Evolutionary conservation across 2,888 invertebrate genomes (phyloP), one percentile per base, ranked within the genome.

Genomic region (Scrobipalpa costella): DNA sequence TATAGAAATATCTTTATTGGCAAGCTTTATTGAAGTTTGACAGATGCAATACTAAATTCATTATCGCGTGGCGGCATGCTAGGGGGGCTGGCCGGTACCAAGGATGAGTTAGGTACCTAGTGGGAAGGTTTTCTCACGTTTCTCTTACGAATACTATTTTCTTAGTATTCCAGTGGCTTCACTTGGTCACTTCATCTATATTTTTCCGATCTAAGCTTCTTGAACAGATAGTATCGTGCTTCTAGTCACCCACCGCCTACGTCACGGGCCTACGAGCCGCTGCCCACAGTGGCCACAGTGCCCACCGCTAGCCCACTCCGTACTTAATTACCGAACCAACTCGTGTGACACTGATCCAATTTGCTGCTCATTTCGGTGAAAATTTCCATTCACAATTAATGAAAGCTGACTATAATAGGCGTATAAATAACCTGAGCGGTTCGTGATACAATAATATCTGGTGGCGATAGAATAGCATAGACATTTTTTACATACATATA

Each of bases 251-350:
- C 44, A 44, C 44, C 44, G 44, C 44, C 44, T 44, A 44, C 44
- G 44, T 44, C 44, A 44, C 44, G 44, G 44, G 44, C 44, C 44
- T 5, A 44, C 44, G 44, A 44, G 44, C 44, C 44, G 44, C 44
- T 3, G 44, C 44, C 57, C 61, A 67, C 57, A 60, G 64, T 64
- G 63, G 57, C 47, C 11, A 2, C 71, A 34, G 44, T 34, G 11
- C 72, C 73, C 70, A 71, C 73, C 66, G 67, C 63, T 66, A 66
- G 71, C 73, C 71, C 66, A 68, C 71, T 55, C 71, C 65, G 72
- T 70, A 71, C 76, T 79, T 52, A 52, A 80, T 79, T 75, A 76
- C 73, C 74, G 76, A 78, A 76, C 73, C 80, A 79, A 74, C 71
- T 77, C 77, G 73, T 73, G 67, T 71, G 72, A 72, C 73, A 71